Base-by-base conservation (phyloP, 2,888 invertebrate species). In the Andricus quercusramuli region DNA sequence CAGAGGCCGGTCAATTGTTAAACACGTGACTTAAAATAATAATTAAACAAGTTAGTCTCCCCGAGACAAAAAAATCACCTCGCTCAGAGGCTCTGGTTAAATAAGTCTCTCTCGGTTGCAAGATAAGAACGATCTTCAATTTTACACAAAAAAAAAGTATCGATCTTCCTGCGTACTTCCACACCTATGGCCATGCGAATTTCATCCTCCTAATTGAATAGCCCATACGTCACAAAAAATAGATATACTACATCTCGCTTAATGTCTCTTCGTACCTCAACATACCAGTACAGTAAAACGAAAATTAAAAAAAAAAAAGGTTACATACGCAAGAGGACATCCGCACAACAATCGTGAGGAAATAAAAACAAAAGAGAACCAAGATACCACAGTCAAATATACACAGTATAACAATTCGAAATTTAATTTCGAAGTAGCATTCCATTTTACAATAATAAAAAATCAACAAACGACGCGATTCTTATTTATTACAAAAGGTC, bases 281-380 rank as follows among this genome's bases (percentile, higher is more conserved):
- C 87, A 90, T 88, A 88, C 86, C 87, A 86, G 86, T 86, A 86
- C 87, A 87, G 86, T 86, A 86, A 82, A 87, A 85, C 84, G 83
- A 86, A 29, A 68, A 74, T 70, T 70, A 17, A 44, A 44, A 87
- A 86, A 87, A 86, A 37, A 70, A 51, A 70, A 51, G 25, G 20
- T 51, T 51, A 70, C 44, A 20, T 70, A 74, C 32, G 78, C 84
- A 86, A 87, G 79, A 47, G 56, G 81, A 77, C 81, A 84, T 83
- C 83, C 82, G 79, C 82, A 85, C 85, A 87, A 86, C 84, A 84
- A 85, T 79, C 78, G 83, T 85, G 84, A 83, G 78, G 82, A 83
- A 80, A 81, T 70, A 83, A 86, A 86, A 85, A 79, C 81, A 80
- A 84, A 86, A 84, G 79, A 84, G 82, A 83, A 85, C 56, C 8